Evolutionary conservation across 53 echinoderm and acorn worm genomes (phyloP).

Genomic region (Hippasteria phrygiana): DNA sequence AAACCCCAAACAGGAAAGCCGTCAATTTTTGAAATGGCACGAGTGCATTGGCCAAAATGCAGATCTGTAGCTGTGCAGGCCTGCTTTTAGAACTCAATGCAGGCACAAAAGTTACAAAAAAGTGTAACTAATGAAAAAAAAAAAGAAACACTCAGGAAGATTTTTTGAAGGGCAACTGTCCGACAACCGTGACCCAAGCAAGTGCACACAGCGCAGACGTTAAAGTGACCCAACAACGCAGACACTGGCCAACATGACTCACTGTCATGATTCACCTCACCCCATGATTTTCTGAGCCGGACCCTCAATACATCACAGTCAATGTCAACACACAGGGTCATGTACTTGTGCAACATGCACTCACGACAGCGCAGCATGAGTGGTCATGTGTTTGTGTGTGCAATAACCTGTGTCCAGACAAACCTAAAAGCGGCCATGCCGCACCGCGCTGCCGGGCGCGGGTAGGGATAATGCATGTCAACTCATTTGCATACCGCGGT

Average conservation of each 20-base stretch:
- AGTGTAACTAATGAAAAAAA: background rate
- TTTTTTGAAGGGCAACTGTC: background rate
- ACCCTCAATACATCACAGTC: constrained; percentile 62
- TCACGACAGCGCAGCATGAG: background rate
- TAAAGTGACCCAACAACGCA: constrained; percentile 5
- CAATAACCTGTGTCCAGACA: constrained; percentile 46
- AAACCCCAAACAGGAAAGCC: no score
- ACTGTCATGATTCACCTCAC: constrained; percentile 5
- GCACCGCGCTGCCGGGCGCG: background rate
- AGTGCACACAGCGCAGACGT: background rate
- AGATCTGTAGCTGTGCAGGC: no score
- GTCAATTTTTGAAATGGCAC: no score
- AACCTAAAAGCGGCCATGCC: background rate
- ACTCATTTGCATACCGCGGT: constrained; percentile 43
- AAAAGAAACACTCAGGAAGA: background rate
- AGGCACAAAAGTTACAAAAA: no score
- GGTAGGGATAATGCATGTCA: background rate
- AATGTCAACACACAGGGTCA: constrained; percentile 64
- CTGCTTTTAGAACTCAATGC: no score
- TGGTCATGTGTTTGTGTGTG: constrained; percentile 44
- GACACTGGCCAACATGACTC: constrained; percentile 48
- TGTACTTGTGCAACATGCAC: constrained; percentile 53
- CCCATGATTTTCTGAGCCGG: constrained; percentile 52
- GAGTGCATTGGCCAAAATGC: no score
- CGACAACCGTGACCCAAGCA: background rate